A percentile compares a stretch with the other conserved stretches of the same genome.
These are phyloP conservation scores for Drosophila prostipennis DNA, from an alignment of 2,888 invertebrate genomes.

Conservation along the genomic window DNA sequence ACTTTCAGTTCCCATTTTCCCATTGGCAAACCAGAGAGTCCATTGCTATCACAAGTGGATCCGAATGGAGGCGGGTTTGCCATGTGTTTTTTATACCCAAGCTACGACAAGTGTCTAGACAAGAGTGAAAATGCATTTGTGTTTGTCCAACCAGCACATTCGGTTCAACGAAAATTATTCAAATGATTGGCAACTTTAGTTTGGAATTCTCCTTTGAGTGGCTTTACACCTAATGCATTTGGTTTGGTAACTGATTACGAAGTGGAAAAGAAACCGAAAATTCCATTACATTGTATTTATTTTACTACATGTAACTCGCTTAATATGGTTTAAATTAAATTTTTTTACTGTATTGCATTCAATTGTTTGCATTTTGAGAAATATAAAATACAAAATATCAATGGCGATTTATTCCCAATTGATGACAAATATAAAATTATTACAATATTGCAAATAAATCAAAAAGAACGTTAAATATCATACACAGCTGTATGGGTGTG, in stretches of 20 bases:
- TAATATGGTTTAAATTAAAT: neutral
- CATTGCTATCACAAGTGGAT: constrained; percentile 35
- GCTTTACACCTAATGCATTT: neutral
- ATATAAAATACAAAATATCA: neutral
- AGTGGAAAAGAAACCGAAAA: neutral
- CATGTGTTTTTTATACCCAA: constrained; percentile 23
- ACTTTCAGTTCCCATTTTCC: constrained; percentile 17
- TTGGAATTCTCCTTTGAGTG: neutral
- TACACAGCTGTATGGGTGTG: too few relatives aligned
- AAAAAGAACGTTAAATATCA: too few relatives aligned
- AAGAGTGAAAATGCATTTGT: constrained; percentile 40
- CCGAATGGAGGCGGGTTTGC: neutral
- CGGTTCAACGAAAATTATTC: constrained; percentile 5
- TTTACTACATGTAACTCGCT: neutral
- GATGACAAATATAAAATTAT: neutral
- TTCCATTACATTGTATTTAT: neutral
- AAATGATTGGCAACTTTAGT: constrained; percentile 10
- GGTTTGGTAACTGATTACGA: constrained; percentile 8
- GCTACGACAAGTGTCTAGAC: constrained; percentile 35
- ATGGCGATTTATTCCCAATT: neutral
- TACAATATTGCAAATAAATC: too few relatives aligned
- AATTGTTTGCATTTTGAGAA: too few relatives aligned
- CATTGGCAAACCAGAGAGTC: constrained; percentile 6
- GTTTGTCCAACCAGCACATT: constrained; percentile 11
- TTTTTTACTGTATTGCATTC: too few relatives aligned